Percentiles rank a stretch among this genome's conserved stretches.
Evolutionary conservation across 2,113 vertebrate genomes (phyloP).

Genomic region (Microtus montanus): DNA sequence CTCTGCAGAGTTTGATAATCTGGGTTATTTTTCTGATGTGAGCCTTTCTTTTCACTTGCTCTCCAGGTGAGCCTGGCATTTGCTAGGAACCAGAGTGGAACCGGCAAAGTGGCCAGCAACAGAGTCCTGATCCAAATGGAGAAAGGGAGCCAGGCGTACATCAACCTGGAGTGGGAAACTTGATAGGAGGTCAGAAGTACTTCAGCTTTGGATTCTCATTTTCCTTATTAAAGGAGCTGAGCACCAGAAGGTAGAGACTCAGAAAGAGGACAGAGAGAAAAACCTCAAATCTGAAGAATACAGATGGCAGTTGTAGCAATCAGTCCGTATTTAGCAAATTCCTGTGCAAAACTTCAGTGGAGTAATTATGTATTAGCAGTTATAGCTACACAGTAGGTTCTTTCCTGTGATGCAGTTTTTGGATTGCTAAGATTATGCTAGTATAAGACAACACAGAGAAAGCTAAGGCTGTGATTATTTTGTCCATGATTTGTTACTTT

Average conservation of each 20-base stretch:
- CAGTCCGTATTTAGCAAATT: constrained; percentile 85
- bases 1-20: constrained; percentile 79
- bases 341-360: constrained; percentile 79
- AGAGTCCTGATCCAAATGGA: constrained; percentile 99
- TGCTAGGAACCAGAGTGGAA: constrained; percentile 98
- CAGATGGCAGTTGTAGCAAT: constrained; percentile 79
- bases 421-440: constrained; percentile 12
- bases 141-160: constrained; percentile 98
- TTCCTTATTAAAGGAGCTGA: constrained; percentile 94
- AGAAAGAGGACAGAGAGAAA: constrained; percentile 77
- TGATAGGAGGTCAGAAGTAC: constrained; percentile 99
- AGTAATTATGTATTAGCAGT: constrained; percentile 52
- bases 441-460: constrained; percentile 17
- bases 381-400: constrained; percentile 3
- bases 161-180: constrained; percentile 99
- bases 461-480: constrained; percentile 19
- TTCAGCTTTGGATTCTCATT: constrained; percentile 99
- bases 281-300: constrained; percentile 70
- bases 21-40: constrained; percentile 83
- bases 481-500: not conserved
- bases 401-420: constrained; percentile 42
- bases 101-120: constrained; percentile 98
- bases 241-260: constrained; percentile 74
- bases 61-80: constrained; percentile 98
- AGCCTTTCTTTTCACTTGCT: constrained; percentile 86